Percentiles rank a stretch among this genome's conserved stretches.
phyloP scores from a whole-genome alignment of 2,113 vertebrate species.

The Pimephales promelas region DNA sequence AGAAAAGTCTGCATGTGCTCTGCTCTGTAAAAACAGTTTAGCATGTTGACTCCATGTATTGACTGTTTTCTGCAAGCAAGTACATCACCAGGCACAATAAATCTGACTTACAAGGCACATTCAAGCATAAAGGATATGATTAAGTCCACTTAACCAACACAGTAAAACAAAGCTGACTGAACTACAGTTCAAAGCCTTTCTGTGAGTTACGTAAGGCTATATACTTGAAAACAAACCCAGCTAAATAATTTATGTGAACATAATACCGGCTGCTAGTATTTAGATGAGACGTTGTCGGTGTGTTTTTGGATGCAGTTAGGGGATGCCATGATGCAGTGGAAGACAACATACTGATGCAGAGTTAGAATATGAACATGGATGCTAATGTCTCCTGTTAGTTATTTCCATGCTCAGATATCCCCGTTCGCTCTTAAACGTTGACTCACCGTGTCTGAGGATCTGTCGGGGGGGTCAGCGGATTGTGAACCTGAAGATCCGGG shows the following conservation, averaged over 20 bases:
- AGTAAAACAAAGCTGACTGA: not conserved
- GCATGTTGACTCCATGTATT: not conserved
- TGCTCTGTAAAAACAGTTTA: constrained; percentile 7
- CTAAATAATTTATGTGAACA: too few relatives aligned
- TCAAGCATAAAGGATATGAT: not conserved
- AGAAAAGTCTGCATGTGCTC: not conserved
- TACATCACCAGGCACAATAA: constrained; percentile 4
- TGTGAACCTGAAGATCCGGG: constrained; percentile 80
- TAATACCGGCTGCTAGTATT: not conserved
- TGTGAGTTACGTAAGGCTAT: not conserved
- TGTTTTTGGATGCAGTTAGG: constrained; percentile 43
- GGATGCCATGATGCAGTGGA: constrained; percentile 43
- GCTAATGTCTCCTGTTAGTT: constrained; percentile 19
- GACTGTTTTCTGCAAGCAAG: not conserved
- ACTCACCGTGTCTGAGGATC: constrained; percentile 93
- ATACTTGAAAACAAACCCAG: not conserved
- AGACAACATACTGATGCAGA: constrained; percentile 61
- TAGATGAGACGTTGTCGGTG: not conserved
- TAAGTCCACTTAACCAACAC: not conserved
- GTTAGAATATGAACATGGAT: constrained; percentile 61
- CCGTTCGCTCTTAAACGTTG: not conserved
- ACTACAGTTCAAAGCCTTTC: not conserved
- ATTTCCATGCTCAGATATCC: not conserved
- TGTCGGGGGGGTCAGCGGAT: constrained; percentile 67
- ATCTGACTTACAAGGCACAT: not conserved